Evolutionary conservation across 2,888 invertebrate species (phyloP), one percentile per base, ranked within the genome.

Genomic region (Meteorus cinctellus): DNA sequence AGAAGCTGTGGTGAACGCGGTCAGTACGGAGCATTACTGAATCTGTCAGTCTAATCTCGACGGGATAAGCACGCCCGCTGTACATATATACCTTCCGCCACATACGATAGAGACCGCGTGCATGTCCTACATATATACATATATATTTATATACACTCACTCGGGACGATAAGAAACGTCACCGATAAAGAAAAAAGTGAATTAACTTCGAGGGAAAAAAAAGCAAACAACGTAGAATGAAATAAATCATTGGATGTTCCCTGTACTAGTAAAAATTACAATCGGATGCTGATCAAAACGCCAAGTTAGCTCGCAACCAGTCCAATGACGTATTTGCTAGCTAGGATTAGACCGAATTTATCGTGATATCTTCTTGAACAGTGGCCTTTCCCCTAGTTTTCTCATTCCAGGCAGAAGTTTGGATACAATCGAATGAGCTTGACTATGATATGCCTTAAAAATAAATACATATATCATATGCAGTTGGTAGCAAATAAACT

Each of bases 11-110:
- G 45, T 29, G 41, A 62, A 29, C 65, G 67, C 51, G 63, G 74
- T 65, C 76, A 45, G 62, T 45, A 34, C 69, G 59, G 62, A 10
- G 62, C 66, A 55, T 81, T 80, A 81, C 81, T 80, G 80, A 48
- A 84, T 83, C 72, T 81, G 83, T 83, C 84, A 81, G 83, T 80
- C 82, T 82, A 85, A 85, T 84, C 85, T 85, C 76, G 73, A 78
- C 81, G 78, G 80, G 81, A 83, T 72, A 76, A 68, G 59, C 80
- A 78, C 71, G 72, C 75, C 75, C 82, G 82, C 81, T 60, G 82
- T 83, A 81, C 82, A 82, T 12, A 41, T 41, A 41, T 83, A 83
- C 81, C 82, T 85, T 84, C 83, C 80, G 79, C 78, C 80, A 48
- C 45, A 65, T 48, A 70, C 76, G 85, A 85, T 82, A 84, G 84